A percentile compares a stretch with the other conserved stretches of the same genome.
These are phyloP conservation scores for Eubucco bourcierii DNA, from an alignment of 2,113 vertebrate species.

Conservation along the genomic window DNA sequence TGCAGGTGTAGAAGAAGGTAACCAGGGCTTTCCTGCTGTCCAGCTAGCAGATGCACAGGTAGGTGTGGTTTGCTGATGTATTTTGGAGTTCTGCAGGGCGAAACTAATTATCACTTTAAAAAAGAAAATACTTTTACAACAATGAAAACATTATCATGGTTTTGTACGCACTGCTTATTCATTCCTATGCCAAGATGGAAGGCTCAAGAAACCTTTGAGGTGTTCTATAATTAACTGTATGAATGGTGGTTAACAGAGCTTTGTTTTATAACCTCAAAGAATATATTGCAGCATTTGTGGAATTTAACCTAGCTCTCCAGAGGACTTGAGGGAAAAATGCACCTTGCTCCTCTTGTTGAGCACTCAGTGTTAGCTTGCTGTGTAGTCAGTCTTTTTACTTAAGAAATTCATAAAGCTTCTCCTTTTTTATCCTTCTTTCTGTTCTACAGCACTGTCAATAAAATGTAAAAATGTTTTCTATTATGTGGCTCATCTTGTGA, in stretches of 20 bases:
- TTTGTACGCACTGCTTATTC: neutral
- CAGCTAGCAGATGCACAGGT: slow-evolving; percentile 99
- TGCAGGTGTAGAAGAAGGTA: slow-evolving; percentile 89
- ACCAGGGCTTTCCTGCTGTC: slow-evolving; percentile 92
- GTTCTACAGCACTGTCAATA: neutral
- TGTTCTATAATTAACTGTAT: neutral
- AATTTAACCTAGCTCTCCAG: neutral
- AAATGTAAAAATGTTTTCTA: neutral
- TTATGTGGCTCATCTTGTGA: neutral
- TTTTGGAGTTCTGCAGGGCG: neutral
- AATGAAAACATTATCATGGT: accelerated
- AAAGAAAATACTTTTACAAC: neutral
- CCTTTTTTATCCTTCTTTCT: neutral
- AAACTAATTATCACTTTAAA: neutral
- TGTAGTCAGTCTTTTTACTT: neutral
- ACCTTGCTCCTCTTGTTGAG: neutral
- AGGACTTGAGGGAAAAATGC: neutral
- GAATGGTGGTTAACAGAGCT: neutral
- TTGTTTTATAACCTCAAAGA: neutral
- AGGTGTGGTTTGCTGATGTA: neutral
- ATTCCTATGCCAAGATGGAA: neutral
- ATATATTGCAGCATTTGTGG: neutral
- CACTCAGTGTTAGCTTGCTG: neutral
- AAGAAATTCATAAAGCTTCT: neutral
- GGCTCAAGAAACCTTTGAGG: neutral